A percentile compares a stretch with the other conserved stretches of the same genome.
Conservation (phyloP, 2,888 invertebrate species). For the Molorchus minor region DNA sequence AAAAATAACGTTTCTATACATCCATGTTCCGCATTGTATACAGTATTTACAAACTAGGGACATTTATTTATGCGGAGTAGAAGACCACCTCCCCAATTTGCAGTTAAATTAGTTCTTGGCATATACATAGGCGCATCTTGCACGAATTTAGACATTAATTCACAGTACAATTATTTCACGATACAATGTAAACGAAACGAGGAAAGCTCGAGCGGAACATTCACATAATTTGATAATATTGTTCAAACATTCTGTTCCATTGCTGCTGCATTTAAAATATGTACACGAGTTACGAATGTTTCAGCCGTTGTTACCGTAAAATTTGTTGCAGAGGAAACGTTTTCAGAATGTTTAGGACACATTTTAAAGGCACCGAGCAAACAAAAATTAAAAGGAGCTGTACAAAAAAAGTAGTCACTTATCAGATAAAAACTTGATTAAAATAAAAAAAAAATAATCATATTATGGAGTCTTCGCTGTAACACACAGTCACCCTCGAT, state of each 20-base stretch:
- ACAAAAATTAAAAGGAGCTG: too few relatives aligned
- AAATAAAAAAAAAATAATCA: too few relatives aligned
- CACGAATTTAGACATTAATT: constrained; percentile 54
- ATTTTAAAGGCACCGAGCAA: too few relatives aligned
- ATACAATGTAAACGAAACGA: constrained; percentile 35
- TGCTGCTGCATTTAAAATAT: constrained; percentile 13
- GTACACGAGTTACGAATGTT: constrained; percentile 3
- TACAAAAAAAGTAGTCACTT: too few relatives aligned
- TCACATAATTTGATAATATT: constrained; percentile 22
- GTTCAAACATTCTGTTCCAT: constrained; percentile 24
- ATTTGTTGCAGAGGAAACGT: not conserved
- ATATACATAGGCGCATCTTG: constrained; percentile 47
- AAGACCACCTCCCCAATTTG: not conserved
- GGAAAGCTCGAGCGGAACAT: constrained; percentile 21
- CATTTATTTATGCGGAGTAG: not conserved
- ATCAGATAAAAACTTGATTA: too few relatives aligned
- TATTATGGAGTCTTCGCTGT: too few relatives aligned
- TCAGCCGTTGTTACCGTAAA: not conserved
- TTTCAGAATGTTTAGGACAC: too few relatives aligned
- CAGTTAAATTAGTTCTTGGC: constrained; percentile 7
- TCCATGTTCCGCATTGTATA: too few relatives aligned
- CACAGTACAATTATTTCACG: constrained; percentile 36
- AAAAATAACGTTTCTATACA: too few relatives aligned
- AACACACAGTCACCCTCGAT: too few relatives aligned
- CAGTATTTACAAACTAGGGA: too few relatives aligned